These are phyloP conservation scores for Polypterus senegalus DNA, from an alignment of 2,113 vertebrate species.

Conservation along the genomic window DNA sequence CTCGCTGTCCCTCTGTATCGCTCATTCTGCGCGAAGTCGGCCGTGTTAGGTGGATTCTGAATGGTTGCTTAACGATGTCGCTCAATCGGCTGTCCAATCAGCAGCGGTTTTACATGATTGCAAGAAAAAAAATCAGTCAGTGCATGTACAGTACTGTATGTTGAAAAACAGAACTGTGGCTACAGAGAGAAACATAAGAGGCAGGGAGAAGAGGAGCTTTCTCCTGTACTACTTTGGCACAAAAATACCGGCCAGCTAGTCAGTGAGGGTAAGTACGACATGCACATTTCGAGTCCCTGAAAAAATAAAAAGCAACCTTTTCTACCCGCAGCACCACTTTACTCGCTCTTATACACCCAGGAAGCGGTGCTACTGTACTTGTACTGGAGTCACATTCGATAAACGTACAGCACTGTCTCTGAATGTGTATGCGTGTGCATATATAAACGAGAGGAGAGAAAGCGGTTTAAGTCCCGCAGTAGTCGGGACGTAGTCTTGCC, in stretches of 20 bases:
- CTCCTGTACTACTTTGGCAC: constrained; percentile 38
- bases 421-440: no score
- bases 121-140: constrained; percentile 54
- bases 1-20: constrained; percentile 35
- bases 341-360: constrained; percentile 41
- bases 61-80: constrained; percentile 48
- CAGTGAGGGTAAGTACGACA: constrained; percentile 46
- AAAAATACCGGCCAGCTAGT: constrained; percentile 34
- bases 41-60: constrained; percentile 50
- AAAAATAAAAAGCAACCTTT: constrained; percentile 14
- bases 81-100: constrained; percentile 65
- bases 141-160: constrained; percentile 73
- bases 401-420: not conserved
- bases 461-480: constrained; percentile 9
- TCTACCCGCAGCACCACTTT: constrained; percentile 20
- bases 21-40: constrained; percentile 17
- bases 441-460: not conserved
- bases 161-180: constrained; percentile 42
- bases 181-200: constrained; percentile 34
- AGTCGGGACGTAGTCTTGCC: constrained; percentile 4
- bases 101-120: constrained; percentile 51
- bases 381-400: constrained; percentile 5
- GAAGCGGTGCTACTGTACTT: constrained; percentile 37
- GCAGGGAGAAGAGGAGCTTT: constrained; percentile 28
- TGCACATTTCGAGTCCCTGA: constrained; percentile 10